These are phyloP conservation scores for Origma solitaria DNA, from an alignment of 2,113 vertebrate species.

Conservation along the genomic window DNA sequence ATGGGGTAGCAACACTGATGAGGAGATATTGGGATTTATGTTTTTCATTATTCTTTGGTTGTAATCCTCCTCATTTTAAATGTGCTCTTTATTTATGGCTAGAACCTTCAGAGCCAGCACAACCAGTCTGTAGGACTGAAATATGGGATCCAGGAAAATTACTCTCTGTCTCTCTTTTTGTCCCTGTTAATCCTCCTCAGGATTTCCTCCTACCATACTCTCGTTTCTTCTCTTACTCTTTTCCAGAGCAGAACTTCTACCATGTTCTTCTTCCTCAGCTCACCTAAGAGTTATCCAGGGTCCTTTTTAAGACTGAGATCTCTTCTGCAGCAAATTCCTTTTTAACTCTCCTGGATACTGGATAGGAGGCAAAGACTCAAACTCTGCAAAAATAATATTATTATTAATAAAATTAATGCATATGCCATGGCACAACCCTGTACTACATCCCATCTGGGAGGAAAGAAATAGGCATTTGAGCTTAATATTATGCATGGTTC, in stretches of 20 bases:
- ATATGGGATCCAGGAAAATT: not conserved
- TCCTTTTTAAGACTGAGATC: not conserved
- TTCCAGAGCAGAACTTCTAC: not conserved
- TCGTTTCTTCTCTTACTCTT: not conserved
- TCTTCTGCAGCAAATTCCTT: not conserved
- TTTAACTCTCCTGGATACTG: slow-evolving; percentile 35
- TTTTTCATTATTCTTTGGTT: not conserved
- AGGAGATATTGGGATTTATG: not conserved
- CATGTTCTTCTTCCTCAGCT: not conserved
- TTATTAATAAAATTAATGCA: slow-evolving; percentile 58
- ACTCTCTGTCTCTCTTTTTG: not conserved
- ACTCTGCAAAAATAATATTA: slow-evolving; percentile 47
- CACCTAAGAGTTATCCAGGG: not conserved
- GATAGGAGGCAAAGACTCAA: slow-evolving; percentile 16
- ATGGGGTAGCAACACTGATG: not conserved
- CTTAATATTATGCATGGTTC: slow-evolving; percentile 54
- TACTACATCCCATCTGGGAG: slow-evolving; percentile 47
- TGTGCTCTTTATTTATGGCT: not conserved
- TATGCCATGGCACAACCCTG: slow-evolving; percentile 24
- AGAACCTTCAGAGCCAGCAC: not conserved
- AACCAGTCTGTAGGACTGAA: not conserved
- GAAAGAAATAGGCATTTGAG: slow-evolving; percentile 51
- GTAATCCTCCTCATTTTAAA: not conserved
- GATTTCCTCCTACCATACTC: not conserved
- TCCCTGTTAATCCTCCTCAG: not conserved